Conservation (phyloP, 2,888 invertebrate genomes). For the Gastracanthus pulcherrimus region DNA sequence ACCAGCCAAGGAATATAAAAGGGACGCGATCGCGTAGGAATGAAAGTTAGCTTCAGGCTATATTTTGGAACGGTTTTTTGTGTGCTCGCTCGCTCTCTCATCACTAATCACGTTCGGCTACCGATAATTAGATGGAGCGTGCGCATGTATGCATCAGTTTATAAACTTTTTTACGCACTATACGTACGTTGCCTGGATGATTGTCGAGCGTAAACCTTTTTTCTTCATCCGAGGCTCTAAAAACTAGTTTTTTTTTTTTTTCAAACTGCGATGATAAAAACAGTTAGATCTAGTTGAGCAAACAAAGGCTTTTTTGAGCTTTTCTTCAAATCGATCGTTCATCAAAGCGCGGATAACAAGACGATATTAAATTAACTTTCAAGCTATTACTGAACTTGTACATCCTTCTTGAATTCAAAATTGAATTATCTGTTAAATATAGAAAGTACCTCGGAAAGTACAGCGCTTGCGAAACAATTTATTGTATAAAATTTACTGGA, state of each 20-base stretch:
- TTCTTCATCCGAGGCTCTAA: no score
- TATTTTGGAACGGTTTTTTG: neutral
- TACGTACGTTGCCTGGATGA: no score
- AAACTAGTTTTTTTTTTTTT: no score
- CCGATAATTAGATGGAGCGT: neutral
- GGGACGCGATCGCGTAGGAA: conserved; percentile 14
- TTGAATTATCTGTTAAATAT: neutral
- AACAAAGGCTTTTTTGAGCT: neutral
- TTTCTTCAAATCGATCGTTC: neutral
- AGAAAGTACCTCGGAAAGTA: neutral
- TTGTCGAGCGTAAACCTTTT: no score
- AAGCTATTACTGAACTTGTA: no score
- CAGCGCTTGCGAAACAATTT: neutral
- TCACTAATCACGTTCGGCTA: neutral
- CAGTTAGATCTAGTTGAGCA: no score
- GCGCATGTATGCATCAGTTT: neutral
- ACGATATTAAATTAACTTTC: neutral
- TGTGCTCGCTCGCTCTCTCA: neutral
- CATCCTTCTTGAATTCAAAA: neutral
- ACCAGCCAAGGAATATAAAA: conserved; percentile 5
- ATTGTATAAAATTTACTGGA: neutral
- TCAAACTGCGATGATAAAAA: no score
- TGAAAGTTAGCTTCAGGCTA: conserved; percentile 39
- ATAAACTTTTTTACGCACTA: no score
- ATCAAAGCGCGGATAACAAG: neutral